Evolutionary conservation across 2,797 vertebrate genomes (phyloP).

Genomic region (Percopsis omiscomaycus): DNA sequence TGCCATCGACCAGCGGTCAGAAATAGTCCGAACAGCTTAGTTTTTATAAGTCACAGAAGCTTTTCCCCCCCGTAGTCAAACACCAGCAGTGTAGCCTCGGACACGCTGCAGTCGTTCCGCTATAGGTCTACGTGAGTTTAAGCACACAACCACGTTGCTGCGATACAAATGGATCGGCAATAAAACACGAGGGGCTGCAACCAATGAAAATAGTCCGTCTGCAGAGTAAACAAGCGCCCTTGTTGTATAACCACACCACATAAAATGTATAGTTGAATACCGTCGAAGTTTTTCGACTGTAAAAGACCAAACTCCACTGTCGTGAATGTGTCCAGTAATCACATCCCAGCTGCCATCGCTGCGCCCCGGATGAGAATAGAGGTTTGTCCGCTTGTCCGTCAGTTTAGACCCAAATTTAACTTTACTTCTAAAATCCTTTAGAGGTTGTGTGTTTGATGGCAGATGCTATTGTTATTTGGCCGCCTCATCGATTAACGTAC

Average conservation of each 20-base stretch:
- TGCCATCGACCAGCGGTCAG: not conserved
- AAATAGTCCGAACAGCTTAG: not conserved
- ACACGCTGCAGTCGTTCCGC: slow-evolving; percentile 12
- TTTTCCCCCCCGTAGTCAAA: not conserved
- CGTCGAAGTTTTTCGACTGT: too few relatives aligned
- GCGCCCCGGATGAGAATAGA: slow-evolving; percentile 1
- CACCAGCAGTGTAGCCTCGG: not conserved
- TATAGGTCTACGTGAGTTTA: slow-evolving; percentile 14
- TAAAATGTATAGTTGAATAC: too few relatives aligned
- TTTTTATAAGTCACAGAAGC: not conserved
- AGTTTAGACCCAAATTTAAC: not conserved
- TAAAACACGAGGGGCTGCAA: slow-evolving; percentile 6
- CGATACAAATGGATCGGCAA: not conserved
- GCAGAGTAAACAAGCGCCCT: not conserved
- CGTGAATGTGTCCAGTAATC: not conserved
- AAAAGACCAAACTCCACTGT: too few relatives aligned
- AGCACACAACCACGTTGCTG: slow-evolving; percentile 10
- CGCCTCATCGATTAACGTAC: not conserved
- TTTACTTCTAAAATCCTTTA: not conserved
- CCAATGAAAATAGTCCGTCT: not conserved
- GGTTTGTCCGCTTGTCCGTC: too few relatives aligned
- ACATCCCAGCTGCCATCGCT: not conserved
- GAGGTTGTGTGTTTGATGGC: not conserved
- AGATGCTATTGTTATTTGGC: not conserved
- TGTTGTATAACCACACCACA: slow-evolving; percentile 15